Base-by-base conservation (phyloP, 2,113 vertebrate genomes). In the Amphiprion percula region DNA sequence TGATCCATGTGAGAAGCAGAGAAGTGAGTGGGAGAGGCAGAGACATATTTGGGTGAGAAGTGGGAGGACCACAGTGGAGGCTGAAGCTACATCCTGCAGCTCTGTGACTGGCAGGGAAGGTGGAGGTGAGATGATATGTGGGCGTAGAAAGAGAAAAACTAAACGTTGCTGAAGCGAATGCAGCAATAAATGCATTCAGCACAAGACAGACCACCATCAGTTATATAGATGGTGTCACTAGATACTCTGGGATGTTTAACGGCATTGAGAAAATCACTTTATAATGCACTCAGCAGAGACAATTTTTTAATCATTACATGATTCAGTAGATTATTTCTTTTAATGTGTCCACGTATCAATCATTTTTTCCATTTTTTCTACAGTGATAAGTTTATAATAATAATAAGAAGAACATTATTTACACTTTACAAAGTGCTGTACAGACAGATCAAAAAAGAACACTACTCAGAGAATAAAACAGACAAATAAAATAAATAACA, bases 1-100 rank as follows among this genome's bases (percentile, higher is more conserved):
- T 9, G 52, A 59, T 17, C 7, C 10, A 62, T 73, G 61, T 33
- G 75, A 85, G 39, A 37, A 62, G 28, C n/a, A 82, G 67, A 80
- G 63, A 49, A 81, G 70, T 37, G 83, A 81, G 80, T 69, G 85
- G 75, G 80, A 70, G 83, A 83, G 66, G 82, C 74, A 85, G 63
- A 88, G 79, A 89, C 76, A 74, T 79, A 88, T 85, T 85, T 77
- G 84, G 84, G 58, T 89, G 84, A 90, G 80, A 73, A 78, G 90
- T 90, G 85, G 92, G 92, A 87, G 89, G 78, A 87, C 70, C 62
- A 79, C 74, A 67, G 88, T 75, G 88, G 87, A 90, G 83, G 89
- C 2, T 83, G 86, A 69, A 82, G 83, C 79, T 65, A n/a, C 82
- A 74, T 67, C 21, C 70, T 74, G 72, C 78, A 83, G 75, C 73